Conservation (phyloP, 2,888 invertebrate species). For the Cotesia congregata region DNA sequence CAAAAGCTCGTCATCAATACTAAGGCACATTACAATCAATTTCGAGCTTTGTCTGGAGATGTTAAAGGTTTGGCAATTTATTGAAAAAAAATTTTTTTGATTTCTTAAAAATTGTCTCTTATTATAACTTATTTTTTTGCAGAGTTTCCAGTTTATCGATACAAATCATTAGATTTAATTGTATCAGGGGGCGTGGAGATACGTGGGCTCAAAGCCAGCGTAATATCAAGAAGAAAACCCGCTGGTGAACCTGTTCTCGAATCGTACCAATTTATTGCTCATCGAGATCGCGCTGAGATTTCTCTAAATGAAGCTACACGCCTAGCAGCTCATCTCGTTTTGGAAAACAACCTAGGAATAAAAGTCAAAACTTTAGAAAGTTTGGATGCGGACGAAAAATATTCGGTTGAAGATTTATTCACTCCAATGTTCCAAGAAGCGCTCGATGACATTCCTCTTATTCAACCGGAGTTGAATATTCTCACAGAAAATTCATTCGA, state of each 20-base stretch:
- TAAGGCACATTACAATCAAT: slow-evolving; percentile 62
- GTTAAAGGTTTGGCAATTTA: slow-evolving; percentile 54
- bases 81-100: not conserved
- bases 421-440: slow-evolving; percentile 74
- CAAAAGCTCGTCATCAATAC: slow-evolving; percentile 74
- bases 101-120: not conserved
- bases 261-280: slow-evolving; percentile 73
- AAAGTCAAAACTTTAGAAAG: slow-evolving; percentile 66
- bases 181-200: slow-evolving; percentile 76
- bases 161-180: slow-evolving; percentile 67
- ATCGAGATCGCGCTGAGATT: slow-evolving; percentile 62
- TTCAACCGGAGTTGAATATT: slow-evolving; percentile 78
- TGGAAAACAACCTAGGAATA: slow-evolving; percentile 70
- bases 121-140: slow-evolving; percentile 36
- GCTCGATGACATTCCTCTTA: slow-evolving; percentile 78
- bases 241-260: slow-evolving; percentile 73
- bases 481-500: slow-evolving; percentile 67
- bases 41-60: slow-evolving; percentile 54
- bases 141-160: slow-evolving; percentile 68
- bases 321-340: slow-evolving; percentile 70
- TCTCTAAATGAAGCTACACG: slow-evolving; percentile 59
- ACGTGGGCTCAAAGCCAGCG: slow-evolving; percentile 73
- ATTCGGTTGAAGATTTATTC: slow-evolving; percentile 65
- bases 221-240: slow-evolving; percentile 72
- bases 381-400: slow-evolving; percentile 54